Percentiles rank a stretch among this genome's conserved stretches.
Conservation (phyloP, 2,113 vertebrate genomes). For the Aphyosemion australe region DNA sequence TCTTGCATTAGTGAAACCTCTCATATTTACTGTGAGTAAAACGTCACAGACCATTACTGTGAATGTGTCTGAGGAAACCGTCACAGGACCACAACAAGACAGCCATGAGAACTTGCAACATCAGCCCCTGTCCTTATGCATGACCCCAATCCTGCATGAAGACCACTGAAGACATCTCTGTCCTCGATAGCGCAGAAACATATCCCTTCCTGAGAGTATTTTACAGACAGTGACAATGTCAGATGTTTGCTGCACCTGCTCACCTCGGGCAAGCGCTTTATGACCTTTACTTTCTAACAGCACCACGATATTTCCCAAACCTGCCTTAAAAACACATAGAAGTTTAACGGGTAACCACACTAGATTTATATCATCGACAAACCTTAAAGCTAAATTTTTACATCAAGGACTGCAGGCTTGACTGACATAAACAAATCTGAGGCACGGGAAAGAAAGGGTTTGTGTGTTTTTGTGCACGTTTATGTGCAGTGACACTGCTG, state of each 20-base stretch:
- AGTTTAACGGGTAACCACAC: conserved; percentile 15
- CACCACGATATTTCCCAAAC: background rate
- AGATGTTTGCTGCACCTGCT: conserved; percentile 28
- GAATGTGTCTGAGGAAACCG: conserved; percentile 11
- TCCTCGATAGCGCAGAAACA: conserved; percentile 27
- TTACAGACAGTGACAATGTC: conserved; percentile 39
- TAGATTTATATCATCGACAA: conserved; percentile 3
- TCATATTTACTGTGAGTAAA: conserved; percentile 3
- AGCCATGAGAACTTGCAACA: conserved; percentile 51
- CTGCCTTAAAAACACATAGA: background rate
- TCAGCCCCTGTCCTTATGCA: conserved; percentile 62
- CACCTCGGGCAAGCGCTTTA: conserved; percentile 11
- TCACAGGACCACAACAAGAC: conserved; percentile 21
- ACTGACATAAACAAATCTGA: conserved; percentile 46
- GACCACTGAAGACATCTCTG: conserved; percentile 22
- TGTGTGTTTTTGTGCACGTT: background rate
- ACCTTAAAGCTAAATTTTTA: conserved; percentile 28
- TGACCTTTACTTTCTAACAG: conserved; percentile 21
- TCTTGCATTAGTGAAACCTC: background rate
- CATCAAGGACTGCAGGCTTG: conserved; percentile 39
- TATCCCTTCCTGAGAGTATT: conserved; percentile 15
- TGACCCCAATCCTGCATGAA: conserved; percentile 55
- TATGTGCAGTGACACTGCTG: conserved; percentile 57
- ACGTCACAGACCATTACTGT: conserved; percentile 15
- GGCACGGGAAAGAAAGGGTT: conserved; percentile 18